These are phyloP conservation scores for Dolichallabes microphthalmus DNA, from an alignment of 2,113 vertebrate species.

Conservation along the genomic window DNA sequence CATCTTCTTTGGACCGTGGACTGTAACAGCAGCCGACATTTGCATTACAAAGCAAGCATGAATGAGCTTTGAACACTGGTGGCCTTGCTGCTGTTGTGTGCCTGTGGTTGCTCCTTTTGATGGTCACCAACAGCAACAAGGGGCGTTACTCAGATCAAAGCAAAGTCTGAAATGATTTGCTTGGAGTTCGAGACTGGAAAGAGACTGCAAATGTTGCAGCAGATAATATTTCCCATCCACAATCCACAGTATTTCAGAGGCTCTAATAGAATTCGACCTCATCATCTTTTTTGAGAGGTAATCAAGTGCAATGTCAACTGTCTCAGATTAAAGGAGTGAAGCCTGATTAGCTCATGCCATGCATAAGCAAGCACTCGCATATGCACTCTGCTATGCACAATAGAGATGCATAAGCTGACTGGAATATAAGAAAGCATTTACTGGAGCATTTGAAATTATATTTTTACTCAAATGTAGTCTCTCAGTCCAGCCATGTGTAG, in stretches of 20 bases:
- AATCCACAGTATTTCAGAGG: background rate
- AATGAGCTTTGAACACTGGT: slow-evolving; percentile 22
- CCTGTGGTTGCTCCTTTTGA: background rate
- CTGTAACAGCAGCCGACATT: slow-evolving; percentile 25
- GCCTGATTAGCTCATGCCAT: slow-evolving; percentile 42
- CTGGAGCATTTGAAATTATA: background rate
- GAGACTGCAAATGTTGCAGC: background rate
- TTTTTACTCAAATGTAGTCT: background rate
- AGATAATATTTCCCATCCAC: background rate
- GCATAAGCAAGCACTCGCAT: slow-evolving; percentile 11
- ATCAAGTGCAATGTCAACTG: slow-evolving; percentile 27
- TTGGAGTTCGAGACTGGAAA: background rate
- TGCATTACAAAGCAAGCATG: slow-evolving; percentile 31
- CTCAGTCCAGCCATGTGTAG: background rate
- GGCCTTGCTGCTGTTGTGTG: background rate
- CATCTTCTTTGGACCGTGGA: slow-evolving; percentile 18
- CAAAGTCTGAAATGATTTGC: slow-evolving; percentile 22
- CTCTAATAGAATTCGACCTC: slow-evolving; percentile 28
- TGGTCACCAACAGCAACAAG: background rate
- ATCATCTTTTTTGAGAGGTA: slow-evolving; percentile 40
- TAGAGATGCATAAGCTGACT: background rate
- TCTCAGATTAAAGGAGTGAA: slow-evolving; percentile 34
- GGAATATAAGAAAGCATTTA: background rate
- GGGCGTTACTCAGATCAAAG: slow-evolving; percentile 4
- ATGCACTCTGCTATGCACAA: slow-evolving; percentile 15